phyloP scores from a whole-genome alignment of 2,113 vertebrate species.

The Otis tarda region DNA sequence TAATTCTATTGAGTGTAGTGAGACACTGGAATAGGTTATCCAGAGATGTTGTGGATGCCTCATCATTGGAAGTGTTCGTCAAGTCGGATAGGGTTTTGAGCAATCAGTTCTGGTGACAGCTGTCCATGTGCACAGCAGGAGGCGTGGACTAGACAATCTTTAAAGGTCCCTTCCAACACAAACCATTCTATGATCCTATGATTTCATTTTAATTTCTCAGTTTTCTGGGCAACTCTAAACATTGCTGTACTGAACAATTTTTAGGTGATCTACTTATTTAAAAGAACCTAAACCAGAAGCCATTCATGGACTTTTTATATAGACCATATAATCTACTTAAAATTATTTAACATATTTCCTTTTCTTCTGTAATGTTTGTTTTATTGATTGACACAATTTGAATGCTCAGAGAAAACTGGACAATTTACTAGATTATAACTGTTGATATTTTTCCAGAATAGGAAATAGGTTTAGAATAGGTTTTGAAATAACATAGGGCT shows the following conservation, averaged over 20 bases:
- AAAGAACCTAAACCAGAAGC: neutral
- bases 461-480: neutral
- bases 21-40: neutral
- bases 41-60: neutral
- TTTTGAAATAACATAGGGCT: neutral
- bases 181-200: neutral
- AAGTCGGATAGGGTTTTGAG: neutral
- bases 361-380: neutral
- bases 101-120: neutral
- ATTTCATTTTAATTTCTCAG: neutral
- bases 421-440: neutral
- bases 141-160: neutral
- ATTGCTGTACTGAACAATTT: neutral
- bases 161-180: neutral
- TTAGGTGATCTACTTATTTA: neutral
- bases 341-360: neutral
- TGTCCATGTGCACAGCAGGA: neutral
- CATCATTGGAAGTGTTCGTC: neutral
- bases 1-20: neutral
- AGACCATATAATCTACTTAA: neutral
- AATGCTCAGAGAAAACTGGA: neutral
- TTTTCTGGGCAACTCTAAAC: neutral
- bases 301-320: neutral
- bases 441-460: neutral
- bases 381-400: neutral